phyloP scores from a whole-genome alignment of 2,888 invertebrate genomes.

The Cryptosula pallasiana region DNA sequence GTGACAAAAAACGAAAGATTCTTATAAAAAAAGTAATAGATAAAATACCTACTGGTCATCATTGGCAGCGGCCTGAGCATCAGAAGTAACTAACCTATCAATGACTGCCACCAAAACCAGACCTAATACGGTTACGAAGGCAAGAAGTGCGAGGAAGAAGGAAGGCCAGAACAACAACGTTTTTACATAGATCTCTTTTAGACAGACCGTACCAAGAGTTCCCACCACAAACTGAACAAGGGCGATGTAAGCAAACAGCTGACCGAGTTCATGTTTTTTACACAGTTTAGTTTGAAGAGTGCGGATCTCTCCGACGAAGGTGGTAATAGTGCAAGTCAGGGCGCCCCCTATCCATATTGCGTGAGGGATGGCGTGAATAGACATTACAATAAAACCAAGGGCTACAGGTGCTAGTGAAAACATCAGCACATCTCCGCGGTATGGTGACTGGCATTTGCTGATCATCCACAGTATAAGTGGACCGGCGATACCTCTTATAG shows the following conservation, averaged over 20 bases:
- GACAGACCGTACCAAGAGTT: background rate
- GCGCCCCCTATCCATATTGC: background rate
- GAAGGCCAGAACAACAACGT: background rate
- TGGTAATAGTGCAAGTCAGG: background rate
- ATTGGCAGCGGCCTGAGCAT: no score
- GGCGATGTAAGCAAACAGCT: constrained; percentile 2
- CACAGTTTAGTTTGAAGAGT: background rate
- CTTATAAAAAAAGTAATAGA: no score
- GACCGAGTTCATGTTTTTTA: constrained; percentile 7
- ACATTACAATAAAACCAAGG: background rate
- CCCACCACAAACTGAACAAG: background rate
- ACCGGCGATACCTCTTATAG: background rate
- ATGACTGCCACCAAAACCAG: background rate
- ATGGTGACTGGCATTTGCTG: background rate
- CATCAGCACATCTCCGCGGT: background rate
- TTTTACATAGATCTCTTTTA: background rate
- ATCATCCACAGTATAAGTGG: background rate
- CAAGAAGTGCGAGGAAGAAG: background rate
- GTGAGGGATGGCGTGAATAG: background rate
- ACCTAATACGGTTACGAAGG: background rate
- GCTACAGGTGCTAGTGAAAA: background rate
- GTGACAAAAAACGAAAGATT: no score
- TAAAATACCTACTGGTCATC: no score
- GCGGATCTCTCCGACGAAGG: background rate
- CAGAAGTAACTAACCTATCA: background rate